These are phyloP conservation scores for fruit fly (Drosophila melanogaster) DNA, from an alignment of 1,140 invertebrate genomes.

Conservation along the genomic window DNA sequence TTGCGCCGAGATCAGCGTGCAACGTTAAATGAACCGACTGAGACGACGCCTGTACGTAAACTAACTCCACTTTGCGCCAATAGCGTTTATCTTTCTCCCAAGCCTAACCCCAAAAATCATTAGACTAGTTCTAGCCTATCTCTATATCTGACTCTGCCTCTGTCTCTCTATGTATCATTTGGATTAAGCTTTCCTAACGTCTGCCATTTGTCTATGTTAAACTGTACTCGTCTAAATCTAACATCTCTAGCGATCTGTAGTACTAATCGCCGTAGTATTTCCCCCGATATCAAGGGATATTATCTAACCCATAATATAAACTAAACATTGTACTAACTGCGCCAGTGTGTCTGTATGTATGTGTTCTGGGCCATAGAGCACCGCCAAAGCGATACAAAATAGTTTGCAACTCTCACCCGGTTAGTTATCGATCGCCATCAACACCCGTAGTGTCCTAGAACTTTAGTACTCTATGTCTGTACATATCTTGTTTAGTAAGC, in stretches of 20 bases:
- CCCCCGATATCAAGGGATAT: constrained; percentile 30
- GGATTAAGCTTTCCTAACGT: constrained; percentile 13
- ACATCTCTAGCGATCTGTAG: constrained; percentile 43
- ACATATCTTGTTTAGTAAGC: constrained; percentile 27
- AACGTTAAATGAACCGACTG: constrained; percentile 83
- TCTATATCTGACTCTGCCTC: constrained; percentile 6
- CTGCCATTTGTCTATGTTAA: constrained; percentile 47
- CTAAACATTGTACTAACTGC: constrained; percentile 35
- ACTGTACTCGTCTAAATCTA: constrained; percentile 69
- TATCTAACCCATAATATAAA: constrained; percentile 25
- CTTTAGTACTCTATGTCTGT: constrained; percentile 40
- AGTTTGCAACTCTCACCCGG: constrained; percentile 22
- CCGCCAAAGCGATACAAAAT: constrained; percentile 27
- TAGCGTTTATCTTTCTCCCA: constrained; percentile 22
- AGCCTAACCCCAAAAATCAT: constrained; percentile 38
- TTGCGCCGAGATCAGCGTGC: constrained; percentile 83
- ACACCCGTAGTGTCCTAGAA: constrained; percentile 53
- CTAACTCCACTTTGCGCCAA: constrained; percentile 76
- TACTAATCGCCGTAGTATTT: constrained; percentile 51
- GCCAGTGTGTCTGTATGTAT: constrained; percentile 44
- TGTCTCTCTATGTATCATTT: constrained; percentile 31
- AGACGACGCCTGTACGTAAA: constrained; percentile 85
- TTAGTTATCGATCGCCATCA: constrained; percentile 46
- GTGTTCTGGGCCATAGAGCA: constrained; percentile 44
- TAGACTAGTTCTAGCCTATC: constrained; percentile 39